Percentiles rank a stretch among this genome's conserved stretches.
Evolutionary conservation across 2,797 vertebrate genomes (phyloP).

Genomic region (Alauda arvensis): DNA sequence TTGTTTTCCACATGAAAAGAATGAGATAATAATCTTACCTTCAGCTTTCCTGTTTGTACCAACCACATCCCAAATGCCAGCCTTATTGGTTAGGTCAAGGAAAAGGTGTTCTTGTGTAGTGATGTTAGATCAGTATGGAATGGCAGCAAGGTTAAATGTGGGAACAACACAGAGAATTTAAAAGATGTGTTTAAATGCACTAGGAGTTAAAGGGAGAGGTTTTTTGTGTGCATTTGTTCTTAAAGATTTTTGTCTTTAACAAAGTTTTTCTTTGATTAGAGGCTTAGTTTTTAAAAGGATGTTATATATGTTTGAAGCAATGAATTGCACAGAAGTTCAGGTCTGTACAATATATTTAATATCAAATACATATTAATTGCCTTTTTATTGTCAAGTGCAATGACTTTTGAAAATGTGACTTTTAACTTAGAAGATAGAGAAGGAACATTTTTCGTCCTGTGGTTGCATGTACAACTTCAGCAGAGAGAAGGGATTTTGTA

Average conservation of each 20-base stretch:
- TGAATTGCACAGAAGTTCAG: slow-evolving; percentile 43
- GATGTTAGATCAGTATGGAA: background rate
- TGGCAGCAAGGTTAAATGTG: background rate
- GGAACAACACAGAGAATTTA: background rate
- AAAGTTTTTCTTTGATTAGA: background rate
- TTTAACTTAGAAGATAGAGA: slow-evolving; percentile 22
- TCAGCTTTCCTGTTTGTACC: background rate
- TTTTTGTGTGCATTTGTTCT: background rate
- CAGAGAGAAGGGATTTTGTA: background rate
- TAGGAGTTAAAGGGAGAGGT: slow-evolving; percentile 45
- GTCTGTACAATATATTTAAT: slow-evolving; percentile 40
- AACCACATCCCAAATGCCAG: background rate
- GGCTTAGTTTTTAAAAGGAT: slow-evolving; percentile 13
- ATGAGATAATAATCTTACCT: background rate
- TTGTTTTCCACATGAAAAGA: background rate
- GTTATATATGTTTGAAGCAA: slow-evolving; percentile 26
- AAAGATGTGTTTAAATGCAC: slow-evolving; percentile 12
- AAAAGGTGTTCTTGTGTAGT: background rate
- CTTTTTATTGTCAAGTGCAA: slow-evolving; percentile 64
- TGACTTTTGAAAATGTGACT: slow-evolving; percentile 58
- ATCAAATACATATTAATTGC: slow-evolving; percentile 32
- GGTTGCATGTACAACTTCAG: background rate
- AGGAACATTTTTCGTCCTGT: background rate
- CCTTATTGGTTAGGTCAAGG: background rate
- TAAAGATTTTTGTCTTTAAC: slow-evolving; percentile 20